Base-by-base conservation (phyloP, 2,797 vertebrate species). In the Bothrops alternatus region DNA sequence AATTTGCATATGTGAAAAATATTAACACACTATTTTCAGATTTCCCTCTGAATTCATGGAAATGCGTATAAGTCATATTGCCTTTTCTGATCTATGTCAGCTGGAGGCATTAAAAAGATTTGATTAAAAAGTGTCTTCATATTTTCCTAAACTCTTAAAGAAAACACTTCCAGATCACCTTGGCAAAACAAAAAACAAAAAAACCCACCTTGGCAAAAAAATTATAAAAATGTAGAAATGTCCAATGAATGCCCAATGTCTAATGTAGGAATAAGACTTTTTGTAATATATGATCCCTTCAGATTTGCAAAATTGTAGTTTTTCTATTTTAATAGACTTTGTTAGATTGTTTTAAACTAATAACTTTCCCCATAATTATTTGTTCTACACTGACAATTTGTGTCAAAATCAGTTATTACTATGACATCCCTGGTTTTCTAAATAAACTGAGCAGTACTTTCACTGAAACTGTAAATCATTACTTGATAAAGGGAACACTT, bases 31-130 rank as follows among this genome's bases (percentile, higher is more conserved):
- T 93, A 3, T 96, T 96, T 95, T 26, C 86, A 82, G 93, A 55
- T 92, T 26, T 94, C 50, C 20, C 28, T 91, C 28, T 82, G 11
- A 96, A 56, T 93, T 90, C 91, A 87, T 90, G 91, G 78, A 96
- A 96, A 95, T 65, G 73, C 86, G 92, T 90, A 93, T 94, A 95
- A 95, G 96, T 96, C 92, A 96, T 94, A 96, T 96, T 96, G 94
- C 47, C 91, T 28, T 89, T 94, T 96, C 90, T 94, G 95, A 96
- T 96, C 93, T 95, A 0, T 93, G 90, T 88, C 93, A 94, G 69
- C 88, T 94, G 93, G 90, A 93, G 12, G 87, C 92, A 87, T 73
- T 94, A 95, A 93, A 42, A 86, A 94, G 95, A 96, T 93, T 12
- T 92, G 82, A 96, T 95, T 96, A 94, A 95, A 16, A 87, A 88